phyloP scores from a whole-genome alignment of 2,888 invertebrate species.

The Ametastegia equiseti region DNA sequence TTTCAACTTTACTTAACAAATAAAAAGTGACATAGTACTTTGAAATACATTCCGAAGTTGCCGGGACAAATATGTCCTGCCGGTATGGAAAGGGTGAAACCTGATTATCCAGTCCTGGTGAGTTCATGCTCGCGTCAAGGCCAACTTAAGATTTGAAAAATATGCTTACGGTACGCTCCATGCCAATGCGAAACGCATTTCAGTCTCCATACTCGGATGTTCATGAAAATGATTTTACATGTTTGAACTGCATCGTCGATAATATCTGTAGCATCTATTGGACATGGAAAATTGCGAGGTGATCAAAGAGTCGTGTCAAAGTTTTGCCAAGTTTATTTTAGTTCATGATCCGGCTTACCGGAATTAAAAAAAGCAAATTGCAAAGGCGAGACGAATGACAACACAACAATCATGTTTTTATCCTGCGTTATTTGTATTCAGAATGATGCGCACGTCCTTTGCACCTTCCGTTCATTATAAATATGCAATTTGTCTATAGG shows the following conservation, averaged over 20 bases:
- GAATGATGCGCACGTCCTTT: neutral
- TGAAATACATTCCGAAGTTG: neutral
- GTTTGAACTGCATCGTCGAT: neutral
- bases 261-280: neutral
- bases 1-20: neutral
- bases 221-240: neutral
- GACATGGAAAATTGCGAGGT: neutral
- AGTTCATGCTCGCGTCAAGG: neutral
- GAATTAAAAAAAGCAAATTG: neutral
- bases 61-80: neutral
- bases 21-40: neutral
- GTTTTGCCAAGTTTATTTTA: neutral
- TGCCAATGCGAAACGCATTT: neutral
- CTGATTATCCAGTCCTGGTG: slow-evolving; percentile 11
- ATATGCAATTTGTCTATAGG: neutral
- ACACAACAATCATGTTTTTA: neutral
- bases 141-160: neutral
- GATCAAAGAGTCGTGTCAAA: neutral
- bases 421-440: neutral
- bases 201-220: neutral
- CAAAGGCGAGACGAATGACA: too few relatives aligned
- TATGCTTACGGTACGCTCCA: neutral
- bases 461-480: too few relatives aligned
- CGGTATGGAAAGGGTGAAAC: neutral
- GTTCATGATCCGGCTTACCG: neutral